These are phyloP conservation scores for Bucco capensis DNA, from an alignment of 2,113 vertebrate species.

Conservation along the genomic window DNA sequence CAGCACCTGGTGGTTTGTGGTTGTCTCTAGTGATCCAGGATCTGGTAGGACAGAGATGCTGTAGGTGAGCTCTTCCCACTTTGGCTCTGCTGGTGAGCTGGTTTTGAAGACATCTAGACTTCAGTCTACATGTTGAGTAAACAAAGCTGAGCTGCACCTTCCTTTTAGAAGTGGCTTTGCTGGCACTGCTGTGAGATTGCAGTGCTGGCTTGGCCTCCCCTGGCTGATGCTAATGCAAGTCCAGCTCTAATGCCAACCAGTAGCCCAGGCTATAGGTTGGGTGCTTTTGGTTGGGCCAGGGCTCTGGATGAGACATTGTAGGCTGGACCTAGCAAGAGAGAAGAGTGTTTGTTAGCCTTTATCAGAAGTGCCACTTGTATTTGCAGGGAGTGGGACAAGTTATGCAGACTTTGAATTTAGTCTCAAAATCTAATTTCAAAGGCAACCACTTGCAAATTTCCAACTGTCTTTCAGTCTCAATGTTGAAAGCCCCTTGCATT, in stretches of 20 bases:
- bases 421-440: slow-evolving; percentile 55
- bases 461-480: slow-evolving; percentile 42
- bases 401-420: neutral
- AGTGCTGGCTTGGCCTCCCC: neutral
- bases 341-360: neutral
- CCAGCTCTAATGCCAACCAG: neutral
- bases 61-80: neutral
- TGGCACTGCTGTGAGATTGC: neutral
- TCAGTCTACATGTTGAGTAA: neutral
- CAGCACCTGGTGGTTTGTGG: neutral
- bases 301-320: neutral
- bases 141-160: neutral
- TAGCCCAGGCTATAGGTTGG: accelerated
- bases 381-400: neutral
- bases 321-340: neutral
- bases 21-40: neutral
- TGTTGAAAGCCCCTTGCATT: slow-evolving; percentile 49
- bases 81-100: neutral
- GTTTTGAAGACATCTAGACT: neutral
- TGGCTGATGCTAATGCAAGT: neutral
- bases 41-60: neutral
- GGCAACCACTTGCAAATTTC: slow-evolving; percentile 52
- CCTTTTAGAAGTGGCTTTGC: neutral
- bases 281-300: neutral
- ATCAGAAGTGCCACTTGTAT: accelerated